Conservation (phyloP, 2,113 vertebrate species). For the Actenoides lindsayi region DNA sequence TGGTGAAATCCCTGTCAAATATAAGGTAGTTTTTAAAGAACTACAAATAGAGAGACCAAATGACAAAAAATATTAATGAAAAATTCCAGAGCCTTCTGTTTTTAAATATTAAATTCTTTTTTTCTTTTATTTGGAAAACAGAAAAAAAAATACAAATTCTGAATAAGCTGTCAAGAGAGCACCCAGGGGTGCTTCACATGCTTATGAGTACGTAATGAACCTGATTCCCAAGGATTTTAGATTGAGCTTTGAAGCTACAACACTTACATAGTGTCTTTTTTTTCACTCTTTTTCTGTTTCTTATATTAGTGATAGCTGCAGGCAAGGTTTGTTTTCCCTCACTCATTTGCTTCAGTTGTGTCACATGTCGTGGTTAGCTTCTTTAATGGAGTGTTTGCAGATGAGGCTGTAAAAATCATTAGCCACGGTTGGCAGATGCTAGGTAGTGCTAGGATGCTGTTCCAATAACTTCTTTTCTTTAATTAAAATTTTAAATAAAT, state of each 20-base stretch:
- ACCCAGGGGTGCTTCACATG: neutral
- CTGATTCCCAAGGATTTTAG: neutral
- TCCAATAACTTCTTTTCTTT: slow-evolving; percentile 60
- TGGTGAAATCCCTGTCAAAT: neutral
- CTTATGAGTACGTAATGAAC: neutral
- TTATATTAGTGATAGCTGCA: neutral
- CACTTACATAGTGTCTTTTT: neutral
- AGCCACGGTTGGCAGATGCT: slow-evolving; percentile 5
- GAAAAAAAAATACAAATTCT: neutral
- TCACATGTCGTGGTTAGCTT: neutral
- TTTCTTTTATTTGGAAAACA: neutral
- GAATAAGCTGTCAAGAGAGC: neutral
- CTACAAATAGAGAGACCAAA: neutral
- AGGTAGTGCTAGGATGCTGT: slow-evolving; percentile 14
- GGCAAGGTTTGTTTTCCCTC: slow-evolving; percentile 8
- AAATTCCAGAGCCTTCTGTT: neutral
- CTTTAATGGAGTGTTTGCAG: slow-evolving; percentile 53
- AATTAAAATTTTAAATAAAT: slow-evolving; percentile 73
- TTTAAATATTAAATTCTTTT: neutral
- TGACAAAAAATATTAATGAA: neutral
- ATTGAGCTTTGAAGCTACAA: neutral
- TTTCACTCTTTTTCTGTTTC: neutral
- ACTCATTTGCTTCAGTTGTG: neutral
- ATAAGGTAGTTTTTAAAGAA: neutral
- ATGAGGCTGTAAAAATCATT: slow-evolving; percentile 63